Base-by-base conservation (phyloP, 2,888 invertebrate genomes). In the Pomacea canaliculata region DNA sequence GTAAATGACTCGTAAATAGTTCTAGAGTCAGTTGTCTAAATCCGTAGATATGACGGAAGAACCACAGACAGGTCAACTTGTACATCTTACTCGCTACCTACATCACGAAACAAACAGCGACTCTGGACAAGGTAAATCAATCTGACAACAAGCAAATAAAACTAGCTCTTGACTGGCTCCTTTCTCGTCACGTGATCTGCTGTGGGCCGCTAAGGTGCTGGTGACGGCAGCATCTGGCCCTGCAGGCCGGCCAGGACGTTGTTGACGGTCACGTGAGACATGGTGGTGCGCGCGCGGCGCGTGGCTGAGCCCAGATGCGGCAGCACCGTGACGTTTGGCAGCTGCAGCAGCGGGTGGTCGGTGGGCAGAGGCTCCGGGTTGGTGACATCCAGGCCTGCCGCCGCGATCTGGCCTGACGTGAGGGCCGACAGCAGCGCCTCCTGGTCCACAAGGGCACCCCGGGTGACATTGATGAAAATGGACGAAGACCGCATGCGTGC, bases 241-340 rank as follows among this genome's bases (percentile, higher is more conserved):
- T 92, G 93, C 65, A 97, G 91, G 0, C 93, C 96, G 82, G 94
- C 93, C 63, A 96, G 90, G 62, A 96, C 94, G 91, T 97, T 97
- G 87, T 94, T 93, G 0, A 95, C 95, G 0, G 96, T 94, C 46
- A 95, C 91, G 51, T 93, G 92, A 0, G 94, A 94, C 97, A 97
- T 97, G 51, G 93, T 94, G 73, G 92, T 92, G 82, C 96, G 93
- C 0, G 96, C 95, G 78, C 93, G 93, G 8, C 92, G 85, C 0
- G 96, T 96, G 0, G 96, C 96, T 85, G 96, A 96, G 72, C 96
- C 97, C 84, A 97, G 93, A 91, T 98, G 97, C 9, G 97, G 97
- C 8, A 94, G 91, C 49, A 97, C 90, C 78, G 96, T 94, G 89
- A 96, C 95, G 90, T 97, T 98, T 65, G 93, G 92, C 37, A 97